Evolutionary conservation across 2,888 invertebrate genomes (phyloP), one percentile per base, ranked within the genome.

Genomic region (Nomada fabriciana): DNA sequence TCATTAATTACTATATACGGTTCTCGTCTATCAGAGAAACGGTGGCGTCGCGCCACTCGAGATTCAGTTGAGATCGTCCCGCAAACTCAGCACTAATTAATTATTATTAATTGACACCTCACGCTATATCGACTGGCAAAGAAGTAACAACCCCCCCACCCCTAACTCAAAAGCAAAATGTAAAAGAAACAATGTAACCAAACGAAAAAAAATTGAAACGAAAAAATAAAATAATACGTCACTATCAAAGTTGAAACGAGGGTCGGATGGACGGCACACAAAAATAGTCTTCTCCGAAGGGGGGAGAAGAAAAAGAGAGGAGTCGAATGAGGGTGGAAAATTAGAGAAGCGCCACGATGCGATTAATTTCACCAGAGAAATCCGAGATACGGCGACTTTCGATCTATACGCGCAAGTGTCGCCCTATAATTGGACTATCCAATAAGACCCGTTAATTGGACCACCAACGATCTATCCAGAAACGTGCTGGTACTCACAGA

Each of bases 1-100:
- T 52, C 76, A 61, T 80, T 80, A 80, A 80, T 80, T 80, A 76
- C 75, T 70, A 70, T 70, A 61, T 55, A 68, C 55, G 47, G 18
- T 23, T 15, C 47, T 11, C 13, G 1, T 3, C 13, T 76, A 80
- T 76, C 55, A 71, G 63, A 63, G 71, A 36, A 50, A 55, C 42
- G 25, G 23, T 59, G 53, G 42, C 52, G 53, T 36, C 70, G 64
- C 47, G 36, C 25, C 52, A 43, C 67, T 80, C 61, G 68, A 69
- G 57, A 59, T 61, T 29, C 72, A 77, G 60, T 53, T 61, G 52
- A 47, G 55, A 20, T 61, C 71, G 13, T 43, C 63, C 36, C 59
- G 47, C 23, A 7, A 15, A 43, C 29, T 36, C 72, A 42, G 23
- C 76, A 29, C 61, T 80, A 82, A 82, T 82, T 82, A 82, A 80